Percentiles rank a stretch among this genome's conserved stretches.
These are phyloP conservation scores for Laodelphax striatellus DNA, from an alignment of 1,140 invertebrate species.

Conservation along the genomic window DNA sequence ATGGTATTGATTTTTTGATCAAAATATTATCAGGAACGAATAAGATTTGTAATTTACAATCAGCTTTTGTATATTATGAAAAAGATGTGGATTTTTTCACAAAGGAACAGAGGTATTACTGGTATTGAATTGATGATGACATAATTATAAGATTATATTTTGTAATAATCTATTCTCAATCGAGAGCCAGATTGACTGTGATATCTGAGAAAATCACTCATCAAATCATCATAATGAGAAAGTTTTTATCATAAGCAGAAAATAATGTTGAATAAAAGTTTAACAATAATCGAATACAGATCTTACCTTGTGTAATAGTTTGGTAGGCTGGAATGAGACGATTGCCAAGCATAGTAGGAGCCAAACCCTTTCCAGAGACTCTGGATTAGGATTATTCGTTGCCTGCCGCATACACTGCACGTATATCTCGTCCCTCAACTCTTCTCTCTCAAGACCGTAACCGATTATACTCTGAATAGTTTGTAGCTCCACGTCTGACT, in stretches of 20 bases:
- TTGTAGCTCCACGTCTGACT: constrained; percentile 64
- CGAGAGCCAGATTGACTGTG: not conserved
- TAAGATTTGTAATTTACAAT: too few relatives aligned
- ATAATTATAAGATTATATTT: too few relatives aligned
- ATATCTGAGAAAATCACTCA: not conserved
- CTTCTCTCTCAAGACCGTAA: constrained; percentile 77
- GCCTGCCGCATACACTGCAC: constrained; percentile 74
- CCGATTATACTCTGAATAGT: constrained; percentile 76
- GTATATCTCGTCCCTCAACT: constrained; percentile 78
- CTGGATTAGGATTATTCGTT: constrained; percentile 40
- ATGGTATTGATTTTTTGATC: too few relatives aligned
- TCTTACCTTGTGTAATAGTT: constrained; percentile 61
- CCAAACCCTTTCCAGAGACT: constrained; percentile 55
- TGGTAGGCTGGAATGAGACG: constrained; percentile 86
- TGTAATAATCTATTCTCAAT: not conserved
- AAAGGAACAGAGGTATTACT: too few relatives aligned
- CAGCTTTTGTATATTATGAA: too few relatives aligned
- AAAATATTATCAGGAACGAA: too few relatives aligned
- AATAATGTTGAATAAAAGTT: too few relatives aligned
- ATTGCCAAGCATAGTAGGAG: constrained; percentile 76
- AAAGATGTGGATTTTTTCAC: too few relatives aligned
- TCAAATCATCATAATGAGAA: too few relatives aligned
- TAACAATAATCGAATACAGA: too few relatives aligned
- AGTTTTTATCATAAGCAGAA: too few relatives aligned
- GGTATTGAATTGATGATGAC: too few relatives aligned